Conservation (phyloP, 2,797 vertebrate species). For the Crossoptilon crossoptilon region DNA sequence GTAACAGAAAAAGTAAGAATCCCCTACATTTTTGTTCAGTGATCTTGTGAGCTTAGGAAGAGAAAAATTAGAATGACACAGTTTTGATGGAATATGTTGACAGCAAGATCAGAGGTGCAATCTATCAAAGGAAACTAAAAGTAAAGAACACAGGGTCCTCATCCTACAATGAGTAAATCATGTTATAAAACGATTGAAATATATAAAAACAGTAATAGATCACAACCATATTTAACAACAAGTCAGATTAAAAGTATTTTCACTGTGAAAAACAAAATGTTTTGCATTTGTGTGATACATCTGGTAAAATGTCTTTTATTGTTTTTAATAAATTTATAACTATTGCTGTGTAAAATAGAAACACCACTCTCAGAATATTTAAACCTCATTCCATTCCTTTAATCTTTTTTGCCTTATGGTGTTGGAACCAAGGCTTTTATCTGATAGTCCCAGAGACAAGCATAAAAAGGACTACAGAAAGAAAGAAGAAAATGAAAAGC, state of each 20-base stretch:
- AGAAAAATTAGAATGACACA: background rate
- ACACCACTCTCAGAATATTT: background rate
- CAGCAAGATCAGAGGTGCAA: background rate
- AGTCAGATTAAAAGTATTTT: background rate
- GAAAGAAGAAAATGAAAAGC: background rate
- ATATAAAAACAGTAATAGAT: background rate
- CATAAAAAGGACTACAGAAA: background rate
- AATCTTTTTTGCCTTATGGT: background rate
- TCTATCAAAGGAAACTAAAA: background rate
- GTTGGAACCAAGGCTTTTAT: background rate
- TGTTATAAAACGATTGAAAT: background rate
- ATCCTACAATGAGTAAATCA: background rate
- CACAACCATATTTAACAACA: background rate
- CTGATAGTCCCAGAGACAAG: background rate
- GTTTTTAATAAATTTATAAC: background rate
- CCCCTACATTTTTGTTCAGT: background rate
- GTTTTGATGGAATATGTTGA: background rate
- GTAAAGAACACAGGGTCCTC: background rate
- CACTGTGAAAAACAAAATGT: background rate
- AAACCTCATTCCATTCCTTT: background rate
- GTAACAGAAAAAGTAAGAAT: background rate
- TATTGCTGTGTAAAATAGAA: background rate
- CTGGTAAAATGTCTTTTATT: background rate
- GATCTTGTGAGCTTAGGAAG: background rate
- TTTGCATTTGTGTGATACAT: background rate